A percentile compares a stretch with the other conserved stretches of the same genome.
Evolutionary conservation across 2,113 vertebrate genomes (phyloP).

Genomic region (Hyla sarda): DNA sequence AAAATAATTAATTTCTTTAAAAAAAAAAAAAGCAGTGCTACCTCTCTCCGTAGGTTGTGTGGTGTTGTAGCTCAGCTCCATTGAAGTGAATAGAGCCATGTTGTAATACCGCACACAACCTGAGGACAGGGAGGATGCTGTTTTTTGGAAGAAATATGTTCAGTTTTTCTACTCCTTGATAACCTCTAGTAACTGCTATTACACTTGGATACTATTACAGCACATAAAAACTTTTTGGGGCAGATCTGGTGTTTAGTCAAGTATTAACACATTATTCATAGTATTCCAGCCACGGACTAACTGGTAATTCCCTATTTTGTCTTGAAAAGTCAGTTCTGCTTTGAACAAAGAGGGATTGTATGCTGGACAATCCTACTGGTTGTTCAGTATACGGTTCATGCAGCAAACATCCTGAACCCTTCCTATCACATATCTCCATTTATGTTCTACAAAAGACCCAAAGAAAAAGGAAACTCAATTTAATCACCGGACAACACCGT

Average conservation of each 20-base stretch:
- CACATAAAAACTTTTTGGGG: not conserved
- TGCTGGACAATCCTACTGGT: not conserved
- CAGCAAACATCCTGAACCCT: conserved; percentile 2
- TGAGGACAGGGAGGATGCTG: too few species aligned
- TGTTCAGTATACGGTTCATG: not conserved
- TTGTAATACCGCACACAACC: too few species aligned
- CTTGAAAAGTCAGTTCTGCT: not conserved
- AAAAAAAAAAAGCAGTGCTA: too few species aligned
- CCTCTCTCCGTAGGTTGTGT: too few species aligned
- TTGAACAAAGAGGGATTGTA: conserved; percentile 13
- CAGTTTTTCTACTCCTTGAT: too few species aligned
- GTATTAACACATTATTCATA: not conserved
- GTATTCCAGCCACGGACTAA: conserved; percentile 1
- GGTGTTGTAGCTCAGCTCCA: too few species aligned
- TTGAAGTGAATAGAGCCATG: too few species aligned
- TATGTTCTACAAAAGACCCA: conserved; percentile 3
- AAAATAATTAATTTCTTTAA: too few species aligned
- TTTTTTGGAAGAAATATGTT: too few species aligned
- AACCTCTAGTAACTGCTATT: too few species aligned
- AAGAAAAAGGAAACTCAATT: not conserved
- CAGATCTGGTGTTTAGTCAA: not conserved
- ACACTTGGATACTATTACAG: not conserved
- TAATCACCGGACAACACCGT: not conserved
- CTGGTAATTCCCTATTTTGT: conserved; percentile 2
- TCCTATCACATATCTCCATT: conserved; percentile 19